phyloP scores from a whole-genome alignment of 37 sponge, comb jelly and placozoan species.

The Spongilla lacustris region DNA sequence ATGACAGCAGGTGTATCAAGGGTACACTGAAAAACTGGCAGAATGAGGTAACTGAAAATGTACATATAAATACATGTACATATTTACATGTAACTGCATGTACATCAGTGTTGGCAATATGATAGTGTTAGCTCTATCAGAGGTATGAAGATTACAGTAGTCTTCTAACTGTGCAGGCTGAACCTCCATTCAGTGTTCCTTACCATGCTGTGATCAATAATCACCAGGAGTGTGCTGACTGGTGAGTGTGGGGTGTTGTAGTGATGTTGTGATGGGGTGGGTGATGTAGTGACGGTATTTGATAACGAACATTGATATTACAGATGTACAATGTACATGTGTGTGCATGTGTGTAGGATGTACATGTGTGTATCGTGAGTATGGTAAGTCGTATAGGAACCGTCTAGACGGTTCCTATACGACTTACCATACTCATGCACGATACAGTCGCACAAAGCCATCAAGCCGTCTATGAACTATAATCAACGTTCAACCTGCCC shows the following conservation, averaged over 20 bases:
- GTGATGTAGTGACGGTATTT: too few relatives aligned
- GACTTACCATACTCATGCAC: too few relatives aligned
- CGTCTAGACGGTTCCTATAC: too few relatives aligned
- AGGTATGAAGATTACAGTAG: background rate
- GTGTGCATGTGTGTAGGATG: background rate
- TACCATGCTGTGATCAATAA: constrained; percentile 31
- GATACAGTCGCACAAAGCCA: too few relatives aligned
- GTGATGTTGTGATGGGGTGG: background rate
- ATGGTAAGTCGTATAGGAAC: too few relatives aligned
- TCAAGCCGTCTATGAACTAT: too few relatives aligned
- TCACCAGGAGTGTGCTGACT: constrained; percentile 42
- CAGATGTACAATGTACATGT: too few relatives aligned
- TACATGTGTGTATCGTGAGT: background rate
- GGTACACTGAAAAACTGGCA: background rate
- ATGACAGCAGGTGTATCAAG: background rate
- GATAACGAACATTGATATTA: too few relatives aligned
- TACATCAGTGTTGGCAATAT: background rate
- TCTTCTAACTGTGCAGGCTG: background rate
- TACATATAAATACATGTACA: background rate
- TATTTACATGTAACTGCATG: too few relatives aligned
- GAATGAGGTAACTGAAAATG: background rate
- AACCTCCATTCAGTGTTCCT: constrained; percentile 3
- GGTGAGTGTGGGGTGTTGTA: constrained; percentile 17
- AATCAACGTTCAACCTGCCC: too few relatives aligned
- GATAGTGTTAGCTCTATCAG: too few relatives aligned